These are phyloP conservation scores for Manis javanica DNA, from an alignment of 2,797 vertebrate species.

Conservation along the genomic window DNA sequence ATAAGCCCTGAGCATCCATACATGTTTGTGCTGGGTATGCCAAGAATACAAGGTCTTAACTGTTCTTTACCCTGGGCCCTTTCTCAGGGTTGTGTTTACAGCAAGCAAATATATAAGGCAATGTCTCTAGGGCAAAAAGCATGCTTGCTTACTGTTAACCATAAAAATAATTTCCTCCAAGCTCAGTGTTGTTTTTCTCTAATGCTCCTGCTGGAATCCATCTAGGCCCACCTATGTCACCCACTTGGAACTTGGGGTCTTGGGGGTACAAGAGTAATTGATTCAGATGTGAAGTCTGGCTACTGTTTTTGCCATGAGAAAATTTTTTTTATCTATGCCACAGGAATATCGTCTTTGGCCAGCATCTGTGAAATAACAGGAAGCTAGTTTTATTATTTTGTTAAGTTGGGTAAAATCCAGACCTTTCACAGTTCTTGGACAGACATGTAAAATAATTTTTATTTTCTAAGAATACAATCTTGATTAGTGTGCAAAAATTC, in stretches of 20 bases:
- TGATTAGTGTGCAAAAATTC: background rate
- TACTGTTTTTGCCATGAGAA: background rate
- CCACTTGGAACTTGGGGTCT: background rate
- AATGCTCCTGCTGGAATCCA: background rate
- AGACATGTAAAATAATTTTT: background rate
- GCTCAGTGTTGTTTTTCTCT: background rate
- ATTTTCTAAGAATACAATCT: background rate
- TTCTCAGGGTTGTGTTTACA: background rate
- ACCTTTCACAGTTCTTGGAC: background rate
- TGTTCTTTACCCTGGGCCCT: background rate
- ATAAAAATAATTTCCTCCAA: background rate
- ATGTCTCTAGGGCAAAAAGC: background rate
- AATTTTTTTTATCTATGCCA: background rate
- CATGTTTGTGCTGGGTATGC: too few relatives aligned
- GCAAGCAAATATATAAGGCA: background rate
- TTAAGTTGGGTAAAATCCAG: background rate
- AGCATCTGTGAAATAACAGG: background rate
- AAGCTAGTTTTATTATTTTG: background rate
- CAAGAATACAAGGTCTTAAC: background rate
- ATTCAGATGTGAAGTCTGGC: background rate
- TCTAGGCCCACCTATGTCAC: too few relatives aligned
- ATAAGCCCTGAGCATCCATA: background rate
- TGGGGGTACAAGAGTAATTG: background rate
- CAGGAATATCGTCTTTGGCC: background rate
- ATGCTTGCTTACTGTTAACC: background rate